Evolutionary conservation across 2,888 invertebrate genomes (phyloP).

Genomic region (Magallana nippona): DNA sequence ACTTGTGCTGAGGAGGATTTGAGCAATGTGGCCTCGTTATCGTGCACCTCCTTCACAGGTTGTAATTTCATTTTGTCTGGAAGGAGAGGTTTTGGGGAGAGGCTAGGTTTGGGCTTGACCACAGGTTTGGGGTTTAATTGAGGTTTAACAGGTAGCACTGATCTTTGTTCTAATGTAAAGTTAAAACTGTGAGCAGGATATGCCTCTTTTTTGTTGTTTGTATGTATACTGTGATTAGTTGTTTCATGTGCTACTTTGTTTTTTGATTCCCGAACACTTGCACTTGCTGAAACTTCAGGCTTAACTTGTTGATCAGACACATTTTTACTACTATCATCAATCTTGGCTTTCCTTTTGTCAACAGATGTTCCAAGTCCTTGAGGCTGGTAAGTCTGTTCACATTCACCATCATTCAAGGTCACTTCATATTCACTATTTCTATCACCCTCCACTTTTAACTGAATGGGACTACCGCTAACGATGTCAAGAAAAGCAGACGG

Average conservation of each 20-base stretch:
- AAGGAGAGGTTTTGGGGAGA: slow-evolving; percentile 34
- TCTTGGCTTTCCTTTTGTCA: not conserved
- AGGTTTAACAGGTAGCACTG: slow-evolving; percentile 53
- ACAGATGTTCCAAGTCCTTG: not conserved
- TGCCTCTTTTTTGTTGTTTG: not conserved
- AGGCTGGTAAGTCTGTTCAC: not conserved
- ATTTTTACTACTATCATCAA: not conserved
- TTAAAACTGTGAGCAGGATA: not conserved
- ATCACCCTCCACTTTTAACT: slow-evolving; percentile 2
- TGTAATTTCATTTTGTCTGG: slow-evolving; percentile 7
- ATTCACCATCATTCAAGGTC: not conserved
- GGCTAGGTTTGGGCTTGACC: slow-evolving; percentile 64
- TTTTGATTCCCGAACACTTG: not conserved
- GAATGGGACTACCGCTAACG: slow-evolving; percentile 55
- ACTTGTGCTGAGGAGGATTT: slow-evolving; percentile 38
- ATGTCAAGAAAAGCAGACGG: slow-evolving; percentile 77
- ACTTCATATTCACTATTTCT: slow-evolving; percentile 6
- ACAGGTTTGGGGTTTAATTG: slow-evolving; percentile 71
- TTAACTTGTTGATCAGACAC: not conserved
- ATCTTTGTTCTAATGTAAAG: not conserved
- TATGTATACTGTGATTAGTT: not conserved
- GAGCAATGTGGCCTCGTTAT: not conserved
- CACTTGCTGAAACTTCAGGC: not conserved
- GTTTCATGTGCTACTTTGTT: not conserved
- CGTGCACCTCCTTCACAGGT: not conserved